phyloP scores from a whole-genome alignment of 2,888 invertebrate species.

The Ectropis crepuscularia region DNA sequence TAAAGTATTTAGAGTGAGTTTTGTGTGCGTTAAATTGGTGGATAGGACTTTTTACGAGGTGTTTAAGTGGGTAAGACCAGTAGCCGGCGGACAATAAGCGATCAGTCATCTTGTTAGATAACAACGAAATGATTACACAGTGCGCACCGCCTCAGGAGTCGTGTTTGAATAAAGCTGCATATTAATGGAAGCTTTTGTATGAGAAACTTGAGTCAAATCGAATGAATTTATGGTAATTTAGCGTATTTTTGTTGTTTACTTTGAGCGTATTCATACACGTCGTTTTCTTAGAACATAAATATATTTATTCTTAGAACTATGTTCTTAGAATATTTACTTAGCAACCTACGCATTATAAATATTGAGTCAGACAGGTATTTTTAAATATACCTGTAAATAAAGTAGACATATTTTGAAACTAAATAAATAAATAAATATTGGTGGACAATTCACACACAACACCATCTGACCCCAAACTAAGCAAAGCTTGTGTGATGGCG shows the following conservation, averaged over 20 bases:
- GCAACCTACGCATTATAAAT: too few species aligned
- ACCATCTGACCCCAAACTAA: too few species aligned
- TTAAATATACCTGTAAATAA: too few species aligned
- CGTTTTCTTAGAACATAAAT: too few species aligned
- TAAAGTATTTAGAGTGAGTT: constrained; percentile 40
- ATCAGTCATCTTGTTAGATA: constrained; percentile 80
- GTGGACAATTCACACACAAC: too few species aligned
- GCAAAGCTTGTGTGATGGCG: too few species aligned
- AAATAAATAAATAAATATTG: too few species aligned
- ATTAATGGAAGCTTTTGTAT: constrained; percentile 39
- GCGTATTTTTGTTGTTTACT: constrained; percentile 11
- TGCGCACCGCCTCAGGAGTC: constrained; percentile 34
- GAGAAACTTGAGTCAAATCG: constrained; percentile 27
- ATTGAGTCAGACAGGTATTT: too few species aligned
- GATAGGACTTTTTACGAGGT: constrained; percentile 47
- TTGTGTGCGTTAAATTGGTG: constrained; percentile 38
- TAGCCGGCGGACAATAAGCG: constrained; percentile 79
- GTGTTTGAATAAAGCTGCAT: constrained; percentile 43
- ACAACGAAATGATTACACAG: constrained; percentile 69
- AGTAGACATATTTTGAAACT: too few species aligned
- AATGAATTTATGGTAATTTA: constrained; percentile 28
- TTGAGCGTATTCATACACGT: neutral
- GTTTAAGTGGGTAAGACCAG: constrained; percentile 67
- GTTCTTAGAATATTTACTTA: too few species aligned
- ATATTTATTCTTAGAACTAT: too few species aligned